Evolutionary conservation across 2,113 vertebrate genomes (phyloP), one percentile per base, ranked within the genome.

Genomic region (Cercocebus atys): DNA sequence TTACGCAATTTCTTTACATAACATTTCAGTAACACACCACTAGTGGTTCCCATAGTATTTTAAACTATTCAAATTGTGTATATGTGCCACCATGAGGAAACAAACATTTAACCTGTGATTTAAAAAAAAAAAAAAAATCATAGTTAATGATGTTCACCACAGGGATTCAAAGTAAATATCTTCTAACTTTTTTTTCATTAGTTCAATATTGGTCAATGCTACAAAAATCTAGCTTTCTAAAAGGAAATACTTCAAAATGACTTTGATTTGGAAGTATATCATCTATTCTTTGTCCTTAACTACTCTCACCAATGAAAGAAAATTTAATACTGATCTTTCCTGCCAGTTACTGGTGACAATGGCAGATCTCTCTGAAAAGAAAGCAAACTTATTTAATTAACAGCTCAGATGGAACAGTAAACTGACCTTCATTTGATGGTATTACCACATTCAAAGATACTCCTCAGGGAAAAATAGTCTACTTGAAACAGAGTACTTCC

Each of bases 301-400:
- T 72, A 59, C 12, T 93, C 14, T 61, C n/a, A 38, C 9, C n/a
- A 68, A 52, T 59, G 50, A 96, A 81, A 80, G 14, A 3, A 55
- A 90, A 94, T 45, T 68, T 17, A 81, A 64, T 82, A 59, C 55
- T 80, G 35, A 70, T 82, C 23, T 95, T 84, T 78, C 59, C 22
- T 81, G 7, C 20, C n/a, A 93, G 76, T 92, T 40, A 80, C 0
- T 80, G 84, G 14, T 90, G 38, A 87, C 35, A 68, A 16, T 64
- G n/a, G n/a, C 38, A 78, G 40, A 89, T 40, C 23, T 89, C 50
- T 88, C 73, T 50, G 40, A 70, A 76, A 93, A 94, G 57, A n/a
- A 35, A 98, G 27, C 3, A 73, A 97, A 92, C 55, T 97, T 59
- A 27, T 80, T 64, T 96, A 93, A 97, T 55, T 87, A 96, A 87